A percentile compares a stretch with the other conserved stretches of the same genome.
Conservation (phyloP, 2,113 vertebrate species). For the Myrmecophaga tridactyla region DNA sequence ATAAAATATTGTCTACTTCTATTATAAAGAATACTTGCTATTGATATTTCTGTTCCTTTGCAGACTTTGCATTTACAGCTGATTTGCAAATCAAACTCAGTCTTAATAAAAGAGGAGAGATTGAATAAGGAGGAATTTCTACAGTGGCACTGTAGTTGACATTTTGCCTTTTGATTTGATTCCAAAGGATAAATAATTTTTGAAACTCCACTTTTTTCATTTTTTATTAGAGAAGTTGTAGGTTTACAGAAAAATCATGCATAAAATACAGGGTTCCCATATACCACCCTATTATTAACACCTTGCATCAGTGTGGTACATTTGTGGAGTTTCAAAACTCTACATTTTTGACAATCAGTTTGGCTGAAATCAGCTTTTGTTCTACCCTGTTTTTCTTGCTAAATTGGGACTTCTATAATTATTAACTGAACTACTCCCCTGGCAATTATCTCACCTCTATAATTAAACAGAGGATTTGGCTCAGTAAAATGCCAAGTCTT, state of each 20-base stretch:
- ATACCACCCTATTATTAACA: too few species aligned
- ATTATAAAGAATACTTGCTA: neutral
- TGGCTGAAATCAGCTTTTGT: slow-evolving; percentile 56
- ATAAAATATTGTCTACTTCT: neutral
- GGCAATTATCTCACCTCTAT: slow-evolving; percentile 49
- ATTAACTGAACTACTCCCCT: slow-evolving; percentile 47
- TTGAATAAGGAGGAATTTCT: neutral
- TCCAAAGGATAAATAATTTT: slow-evolving; percentile 20
- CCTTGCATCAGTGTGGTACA: too few species aligned
- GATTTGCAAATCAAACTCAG: neutral
- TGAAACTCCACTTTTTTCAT: neutral
- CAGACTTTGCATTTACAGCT: neutral
- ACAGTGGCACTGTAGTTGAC: neutral
- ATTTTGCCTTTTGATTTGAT: neutral
- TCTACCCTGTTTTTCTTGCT: slow-evolving; percentile 31
- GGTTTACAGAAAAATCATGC: too few species aligned
- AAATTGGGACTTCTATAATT: slow-evolving; percentile 58
- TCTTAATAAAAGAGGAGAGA: neutral
- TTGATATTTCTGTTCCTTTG: neutral
- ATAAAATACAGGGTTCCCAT: too few species aligned
- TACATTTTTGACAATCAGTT: neutral
- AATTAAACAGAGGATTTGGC: slow-evolving; percentile 46
- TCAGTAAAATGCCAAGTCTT: slow-evolving; percentile 14
- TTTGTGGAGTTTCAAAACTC: too few species aligned
- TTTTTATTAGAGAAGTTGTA: too few species aligned